Evolutionary conservation across 2,888 invertebrate species (phyloP).

Genomic region (Iselma pallidipennis): DNA sequence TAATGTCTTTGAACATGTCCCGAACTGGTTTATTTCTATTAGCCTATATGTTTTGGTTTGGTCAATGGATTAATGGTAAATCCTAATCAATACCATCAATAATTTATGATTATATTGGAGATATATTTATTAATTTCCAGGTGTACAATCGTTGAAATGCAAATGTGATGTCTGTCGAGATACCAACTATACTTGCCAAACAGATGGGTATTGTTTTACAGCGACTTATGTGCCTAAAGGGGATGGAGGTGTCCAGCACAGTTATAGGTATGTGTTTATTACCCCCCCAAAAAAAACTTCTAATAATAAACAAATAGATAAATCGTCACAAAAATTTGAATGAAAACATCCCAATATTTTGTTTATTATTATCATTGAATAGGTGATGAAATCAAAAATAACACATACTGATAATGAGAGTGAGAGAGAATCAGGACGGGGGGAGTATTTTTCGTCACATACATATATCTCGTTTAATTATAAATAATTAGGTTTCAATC

Average conservation of each 20-base stretch:
- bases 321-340: too few relatives aligned
- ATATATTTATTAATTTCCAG: slow-evolving; percentile 59
- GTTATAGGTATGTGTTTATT: slow-evolving; percentile 79
- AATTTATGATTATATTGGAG: too few relatives aligned
- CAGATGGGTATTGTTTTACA: slow-evolving; percentile 88
- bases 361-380: neutral
- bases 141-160: slow-evolving; percentile 68
- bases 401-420: neutral
- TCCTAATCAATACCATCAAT: slow-evolving; percentile 3
- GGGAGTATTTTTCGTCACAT: neutral
- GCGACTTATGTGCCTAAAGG: slow-evolving; percentile 68
- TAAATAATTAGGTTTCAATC: neutral
- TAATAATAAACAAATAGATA: neutral
- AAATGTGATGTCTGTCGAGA: slow-evolving; percentile 80
- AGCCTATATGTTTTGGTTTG: slow-evolving; percentile 45
- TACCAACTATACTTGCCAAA: slow-evolving; percentile 80
- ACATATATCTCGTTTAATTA: too few relatives aligned
- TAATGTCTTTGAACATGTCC: slow-evolving; percentile 40
- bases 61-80: slow-evolving; percentile 48
- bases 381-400: neutral
- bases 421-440: neutral
- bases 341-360: too few relatives aligned
- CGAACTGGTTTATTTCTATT: slow-evolving; percentile 44
- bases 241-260: slow-evolving; percentile 63
- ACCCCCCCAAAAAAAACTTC: slow-evolving; percentile 5